These are phyloP conservation scores for Tetranychus urticae DNA, from an alignment of 1,140 invertebrate species.

Conservation along the genomic window DNA sequence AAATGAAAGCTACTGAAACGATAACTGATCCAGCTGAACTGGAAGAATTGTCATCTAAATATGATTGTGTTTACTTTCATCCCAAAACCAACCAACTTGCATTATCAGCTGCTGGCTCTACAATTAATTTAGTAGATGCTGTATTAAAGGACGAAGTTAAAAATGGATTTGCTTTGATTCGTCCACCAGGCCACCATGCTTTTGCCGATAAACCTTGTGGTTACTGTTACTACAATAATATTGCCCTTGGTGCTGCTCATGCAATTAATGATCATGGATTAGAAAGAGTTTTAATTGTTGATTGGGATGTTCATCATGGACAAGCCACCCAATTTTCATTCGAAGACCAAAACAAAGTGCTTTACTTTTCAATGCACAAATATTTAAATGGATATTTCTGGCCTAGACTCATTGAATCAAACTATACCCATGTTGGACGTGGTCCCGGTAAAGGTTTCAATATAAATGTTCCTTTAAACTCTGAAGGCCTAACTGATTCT, in stretches of 20 bases:
- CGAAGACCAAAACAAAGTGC: constrained; percentile 75
- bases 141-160: constrained; percentile 21
- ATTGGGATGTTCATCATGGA: constrained; percentile 99
- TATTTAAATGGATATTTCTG: constrained; percentile 99
- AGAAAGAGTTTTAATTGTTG: constrained; percentile 77
- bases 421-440: constrained; percentile 41
- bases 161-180: constrained; percentile 90
- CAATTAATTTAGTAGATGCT: constrained; percentile 70
- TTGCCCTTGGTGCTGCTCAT: constrained; percentile 79
- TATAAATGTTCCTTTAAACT: constrained; percentile 76
- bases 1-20: constrained; percentile 35
- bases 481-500: constrained; percentile 73
- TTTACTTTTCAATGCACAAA: constrained; percentile 92
- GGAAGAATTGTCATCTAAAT: constrained; percentile 41
- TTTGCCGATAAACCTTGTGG: constrained; percentile 93
- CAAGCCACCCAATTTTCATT: constrained; percentile 98
- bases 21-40: constrained; percentile 29
- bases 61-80: constrained; percentile 65
- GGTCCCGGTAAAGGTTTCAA: constrained; percentile 70
- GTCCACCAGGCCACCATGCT: constrained; percentile 94
- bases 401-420: constrained; percentile 74
- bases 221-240: constrained; percentile 98
- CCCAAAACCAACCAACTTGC: constrained; percentile 37
- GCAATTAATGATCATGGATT: constrained; percentile 58
- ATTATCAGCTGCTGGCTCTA: constrained; percentile 79